These are phyloP conservation scores for Drosophila pallidifrons DNA, from an alignment of 1,140 invertebrate genomes.

Conservation along the genomic window DNA sequence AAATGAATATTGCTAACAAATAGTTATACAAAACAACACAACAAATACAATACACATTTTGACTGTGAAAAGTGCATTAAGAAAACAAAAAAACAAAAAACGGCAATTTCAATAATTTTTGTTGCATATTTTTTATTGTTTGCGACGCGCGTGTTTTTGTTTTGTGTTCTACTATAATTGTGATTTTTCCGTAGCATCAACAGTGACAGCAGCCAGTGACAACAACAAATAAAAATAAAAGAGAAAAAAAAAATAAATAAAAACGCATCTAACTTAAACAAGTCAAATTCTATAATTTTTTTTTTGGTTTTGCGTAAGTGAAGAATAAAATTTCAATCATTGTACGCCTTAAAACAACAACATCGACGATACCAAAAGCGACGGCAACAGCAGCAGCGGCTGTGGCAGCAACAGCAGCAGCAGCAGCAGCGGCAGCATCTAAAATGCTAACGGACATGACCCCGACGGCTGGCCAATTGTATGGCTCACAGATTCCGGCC, in stretches of 20 bases:
- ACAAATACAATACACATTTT: not conserved
- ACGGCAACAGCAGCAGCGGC: slow-evolving; percentile 42
- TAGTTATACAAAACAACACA: not conserved
- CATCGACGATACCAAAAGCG: slow-evolving; percentile 42
- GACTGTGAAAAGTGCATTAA: slow-evolving; percentile 12
- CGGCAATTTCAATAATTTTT: slow-evolving; percentile 38
- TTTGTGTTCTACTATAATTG: slow-evolving; percentile 30
- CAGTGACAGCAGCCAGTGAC: slow-evolving; percentile 11
- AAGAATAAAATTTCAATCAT: slow-evolving; percentile 48
- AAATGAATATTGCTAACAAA: not conserved
- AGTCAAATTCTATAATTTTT: slow-evolving; percentile 2
- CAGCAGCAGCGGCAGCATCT: slow-evolving; percentile 36
- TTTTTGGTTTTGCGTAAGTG: slow-evolving; percentile 9
- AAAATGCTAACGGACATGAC: slow-evolving; percentile 87
- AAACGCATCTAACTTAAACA: not conserved
- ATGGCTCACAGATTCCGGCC: slow-evolving; percentile 86
- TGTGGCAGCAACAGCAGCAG: slow-evolving; percentile 31
- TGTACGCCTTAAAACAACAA: slow-evolving; percentile 69
- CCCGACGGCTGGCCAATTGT: slow-evolving; percentile 86
- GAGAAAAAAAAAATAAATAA: too few species aligned
- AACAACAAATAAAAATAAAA: not conserved
- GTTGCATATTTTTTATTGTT: slow-evolving; percentile 60
- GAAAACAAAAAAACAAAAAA: too few species aligned
- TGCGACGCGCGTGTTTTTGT: slow-evolving; percentile 48
- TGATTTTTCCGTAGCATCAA: slow-evolving; percentile 38